Percentiles rank a stretch among this genome's conserved stretches.
Conservation (phyloP, 1,140 invertebrate species). For the Bombus terrestris region DNA sequence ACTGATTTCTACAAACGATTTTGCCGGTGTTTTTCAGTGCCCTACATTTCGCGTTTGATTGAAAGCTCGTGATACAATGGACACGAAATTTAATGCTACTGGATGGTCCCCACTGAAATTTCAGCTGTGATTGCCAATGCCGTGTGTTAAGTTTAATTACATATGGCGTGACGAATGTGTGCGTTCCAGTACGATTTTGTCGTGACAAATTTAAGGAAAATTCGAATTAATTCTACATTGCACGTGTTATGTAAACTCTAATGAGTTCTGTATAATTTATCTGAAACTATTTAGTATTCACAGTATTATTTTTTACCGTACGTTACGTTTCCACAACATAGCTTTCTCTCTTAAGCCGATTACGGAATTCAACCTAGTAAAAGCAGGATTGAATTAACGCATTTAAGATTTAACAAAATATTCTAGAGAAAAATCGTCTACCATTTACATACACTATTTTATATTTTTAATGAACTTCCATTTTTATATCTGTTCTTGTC, state of each 20-base stretch:
- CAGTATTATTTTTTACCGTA: neutral
- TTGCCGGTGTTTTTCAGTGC: neutral
- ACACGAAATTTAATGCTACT: conserved; percentile 13
- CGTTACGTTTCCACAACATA: neutral
- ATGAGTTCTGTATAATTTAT: neutral
- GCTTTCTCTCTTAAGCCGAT: neutral
- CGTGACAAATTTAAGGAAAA: neutral
- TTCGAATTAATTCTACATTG: neutral
- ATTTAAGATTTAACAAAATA: neutral
- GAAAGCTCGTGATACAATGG: neutral
- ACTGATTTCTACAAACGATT: neutral
- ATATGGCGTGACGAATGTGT: neutral
- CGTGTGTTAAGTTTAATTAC: neutral
- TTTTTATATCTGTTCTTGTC: neutral
- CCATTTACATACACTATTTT: neutral
- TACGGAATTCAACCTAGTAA: neutral
- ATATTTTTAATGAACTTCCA: neutral
- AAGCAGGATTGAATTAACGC: neutral
- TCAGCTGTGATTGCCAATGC: neutral
- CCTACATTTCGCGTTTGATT: neutral
- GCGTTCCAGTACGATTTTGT: neutral
- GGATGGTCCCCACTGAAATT: neutral
- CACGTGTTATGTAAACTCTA: neutral
- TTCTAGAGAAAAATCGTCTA: neutral
- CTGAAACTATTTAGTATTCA: neutral